phyloP scores from a whole-genome alignment of 2,113 vertebrate species.

The Chaetodon trifascialis region DNA sequence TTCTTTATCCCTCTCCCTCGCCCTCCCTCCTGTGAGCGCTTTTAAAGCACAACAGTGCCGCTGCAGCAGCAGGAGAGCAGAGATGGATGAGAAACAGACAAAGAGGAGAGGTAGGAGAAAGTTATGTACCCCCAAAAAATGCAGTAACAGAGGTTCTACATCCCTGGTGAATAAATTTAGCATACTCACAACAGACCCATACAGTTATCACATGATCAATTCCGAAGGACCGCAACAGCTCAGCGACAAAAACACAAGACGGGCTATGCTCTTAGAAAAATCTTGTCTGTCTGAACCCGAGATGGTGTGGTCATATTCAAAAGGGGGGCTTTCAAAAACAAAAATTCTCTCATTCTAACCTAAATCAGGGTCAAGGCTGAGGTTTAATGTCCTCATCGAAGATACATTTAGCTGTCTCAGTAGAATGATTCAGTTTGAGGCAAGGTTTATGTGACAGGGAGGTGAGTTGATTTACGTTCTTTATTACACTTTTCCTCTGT shows the following conservation, averaged over 20 bases:
- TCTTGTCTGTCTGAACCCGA: constrained; percentile 2
- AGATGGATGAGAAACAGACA: neutral
- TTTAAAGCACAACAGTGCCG: constrained; percentile 27
- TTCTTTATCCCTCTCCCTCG: constrained; percentile 35
- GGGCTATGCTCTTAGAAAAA: neutral
- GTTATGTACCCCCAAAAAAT: constrained; percentile 27
- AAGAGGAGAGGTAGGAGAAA: neutral
- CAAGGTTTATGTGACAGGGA: neutral
- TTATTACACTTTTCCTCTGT: neutral
- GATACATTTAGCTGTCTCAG: neutral
- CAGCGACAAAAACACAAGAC: constrained; percentile 28
- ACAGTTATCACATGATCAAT: constrained; percentile 24
- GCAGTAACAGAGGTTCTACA: neutral
- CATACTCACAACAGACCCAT: constrained; percentile 33
- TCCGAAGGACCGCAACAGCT: constrained; percentile 2
- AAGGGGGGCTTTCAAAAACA: constrained; percentile 10
- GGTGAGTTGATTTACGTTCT: neutral
- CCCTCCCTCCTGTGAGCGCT: constrained; percentile 26
- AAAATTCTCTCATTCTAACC: neutral
- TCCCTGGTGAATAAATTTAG: constrained; percentile 31
- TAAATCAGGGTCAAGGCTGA: neutral
- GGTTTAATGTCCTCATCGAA: constrained; percentile 1
- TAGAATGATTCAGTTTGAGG: neutral
- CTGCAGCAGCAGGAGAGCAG: constrained; percentile 19
- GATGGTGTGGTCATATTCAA: constrained; percentile 31